phyloP scores from a whole-genome alignment of 1,140 invertebrate species.

The Probaryconus sp. region DNA sequence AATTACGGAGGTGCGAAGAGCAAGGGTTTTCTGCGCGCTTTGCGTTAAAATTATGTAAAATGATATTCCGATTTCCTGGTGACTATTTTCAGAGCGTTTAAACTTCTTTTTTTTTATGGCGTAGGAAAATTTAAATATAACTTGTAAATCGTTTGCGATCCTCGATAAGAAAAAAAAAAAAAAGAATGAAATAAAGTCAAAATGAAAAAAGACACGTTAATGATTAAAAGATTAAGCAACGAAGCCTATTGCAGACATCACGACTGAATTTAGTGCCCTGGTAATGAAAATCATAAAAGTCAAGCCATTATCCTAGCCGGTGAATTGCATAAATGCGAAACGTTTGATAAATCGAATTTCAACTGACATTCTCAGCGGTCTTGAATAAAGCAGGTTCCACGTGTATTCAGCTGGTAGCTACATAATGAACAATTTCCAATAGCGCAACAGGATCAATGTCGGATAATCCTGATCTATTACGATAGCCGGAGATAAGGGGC shows the following conservation, averaged over 20 bases:
- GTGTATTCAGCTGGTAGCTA: constrained; percentile 46
- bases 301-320: constrained; percentile 36
- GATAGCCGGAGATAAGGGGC: constrained; percentile 28
- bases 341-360: constrained; percentile 44
- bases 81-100: no score
- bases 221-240: constrained; percentile 33
- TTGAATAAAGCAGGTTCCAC: constrained; percentile 37
- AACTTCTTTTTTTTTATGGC: no score
- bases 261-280: constrained; percentile 45
- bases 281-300: constrained; percentile 54
- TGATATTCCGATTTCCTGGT: no score
- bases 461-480: constrained; percentile 57
- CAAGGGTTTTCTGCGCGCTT: no score
- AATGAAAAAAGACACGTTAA: no score
- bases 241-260: constrained; percentile 26
- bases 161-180: no score
- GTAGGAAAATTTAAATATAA: no score
- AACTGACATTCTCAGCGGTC: constrained; percentile 29
- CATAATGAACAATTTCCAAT: constrained; percentile 50
- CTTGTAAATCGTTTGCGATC: no score
- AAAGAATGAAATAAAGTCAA: no score
- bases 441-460: constrained; percentile 57
- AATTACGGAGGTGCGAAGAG: no score
- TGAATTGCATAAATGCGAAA: constrained; percentile 43
- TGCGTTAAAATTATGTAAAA: no score